Evolutionary conservation across 1,140 invertebrate genomes (phyloP).

Genomic region (Meloidogyne exigua): DNA sequence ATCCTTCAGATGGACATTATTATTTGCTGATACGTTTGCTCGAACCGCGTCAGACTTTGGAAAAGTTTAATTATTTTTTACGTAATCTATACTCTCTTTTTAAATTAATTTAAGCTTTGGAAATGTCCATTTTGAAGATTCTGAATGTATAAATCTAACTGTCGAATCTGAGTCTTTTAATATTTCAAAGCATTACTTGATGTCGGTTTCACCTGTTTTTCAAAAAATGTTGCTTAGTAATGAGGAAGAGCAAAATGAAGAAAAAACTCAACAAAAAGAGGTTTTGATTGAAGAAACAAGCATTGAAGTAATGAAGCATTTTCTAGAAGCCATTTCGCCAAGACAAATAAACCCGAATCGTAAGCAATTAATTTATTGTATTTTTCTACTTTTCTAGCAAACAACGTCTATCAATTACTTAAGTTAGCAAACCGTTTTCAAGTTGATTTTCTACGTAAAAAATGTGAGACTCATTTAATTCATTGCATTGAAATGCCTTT

Average conservation of each 20-base stretch:
- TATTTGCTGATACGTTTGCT: conserved; percentile 18
- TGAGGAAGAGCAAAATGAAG: conserved; percentile 9
- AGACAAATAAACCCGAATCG: conserved; percentile 11
- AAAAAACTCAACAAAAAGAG: conserved; percentile 13
- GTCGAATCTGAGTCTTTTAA: conserved; percentile 13
- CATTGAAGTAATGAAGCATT: conserved; percentile 1
- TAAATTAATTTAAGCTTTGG: background rate
- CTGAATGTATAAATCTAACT: background rate
- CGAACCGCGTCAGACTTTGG: background rate
- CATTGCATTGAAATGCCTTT: conserved; percentile 20
- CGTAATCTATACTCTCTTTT: background rate
- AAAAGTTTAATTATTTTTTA: background rate
- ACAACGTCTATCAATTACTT: conserved; percentile 14
- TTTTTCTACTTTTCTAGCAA: background rate
- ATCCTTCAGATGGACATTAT: conserved; percentile 16
- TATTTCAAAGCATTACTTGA: conserved; percentile 24
- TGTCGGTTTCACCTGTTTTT: conserved; percentile 24
- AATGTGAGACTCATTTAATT: conserved; percentile 18
- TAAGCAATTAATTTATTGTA: background rate
- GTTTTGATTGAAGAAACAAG: conserved; percentile 11
- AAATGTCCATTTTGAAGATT: background rate
- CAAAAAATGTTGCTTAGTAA: conserved; percentile 27
- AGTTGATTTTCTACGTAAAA: conserved; percentile 18
- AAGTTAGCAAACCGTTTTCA: conserved; percentile 25
- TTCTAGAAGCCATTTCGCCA: conserved; percentile 21